A percentile compares a stretch with the other conserved stretches of the same genome.
phyloP scores from a whole-genome alignment of 2,888 invertebrate species.

The Harpalus rufipes region DNA sequence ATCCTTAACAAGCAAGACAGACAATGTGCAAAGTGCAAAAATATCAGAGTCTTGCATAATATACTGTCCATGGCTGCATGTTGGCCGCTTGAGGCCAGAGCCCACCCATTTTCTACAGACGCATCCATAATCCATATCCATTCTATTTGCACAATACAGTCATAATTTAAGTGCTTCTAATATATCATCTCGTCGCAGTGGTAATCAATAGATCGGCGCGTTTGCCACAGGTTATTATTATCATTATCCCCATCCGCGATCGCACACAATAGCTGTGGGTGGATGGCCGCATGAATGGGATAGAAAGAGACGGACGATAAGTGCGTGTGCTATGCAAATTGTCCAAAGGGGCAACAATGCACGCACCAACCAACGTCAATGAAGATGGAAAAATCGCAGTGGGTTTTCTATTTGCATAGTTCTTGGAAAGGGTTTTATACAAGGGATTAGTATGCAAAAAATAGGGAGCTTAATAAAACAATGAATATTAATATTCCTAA shows the following conservation, averaged over 20 bases:
- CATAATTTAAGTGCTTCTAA: constrained; percentile 64
- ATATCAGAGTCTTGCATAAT: constrained; percentile 3
- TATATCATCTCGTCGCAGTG: constrained; percentile 59
- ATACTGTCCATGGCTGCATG: constrained; percentile 33
- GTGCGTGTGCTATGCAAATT: constrained; percentile 49
- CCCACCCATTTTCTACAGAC: constrained; percentile 66
- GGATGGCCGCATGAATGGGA: constrained; percentile 30
- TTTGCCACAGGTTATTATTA: constrained; percentile 64
- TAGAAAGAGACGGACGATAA: background rate
- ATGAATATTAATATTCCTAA: background rate
- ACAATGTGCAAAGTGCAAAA: background rate
- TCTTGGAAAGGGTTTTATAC: background rate
- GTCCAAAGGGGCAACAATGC: constrained; percentile 17
- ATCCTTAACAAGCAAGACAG: background rate
- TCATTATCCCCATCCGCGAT: constrained; percentile 56
- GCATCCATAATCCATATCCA: constrained; percentile 37
- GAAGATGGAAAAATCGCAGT: background rate
- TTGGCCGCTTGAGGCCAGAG: constrained; percentile 13
- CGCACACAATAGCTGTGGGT: constrained; percentile 57
- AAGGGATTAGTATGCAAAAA: background rate
- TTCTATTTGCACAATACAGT: constrained; percentile 66
- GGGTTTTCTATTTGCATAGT: background rate
- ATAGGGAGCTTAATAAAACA: background rate
- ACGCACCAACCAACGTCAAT: background rate
- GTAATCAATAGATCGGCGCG: constrained; percentile 58